A percentile compares a stretch with the other conserved stretches of the same genome.
Conservation (phyloP, 2,797 vertebrate species). For the Thalassophryne amazonica region DNA sequence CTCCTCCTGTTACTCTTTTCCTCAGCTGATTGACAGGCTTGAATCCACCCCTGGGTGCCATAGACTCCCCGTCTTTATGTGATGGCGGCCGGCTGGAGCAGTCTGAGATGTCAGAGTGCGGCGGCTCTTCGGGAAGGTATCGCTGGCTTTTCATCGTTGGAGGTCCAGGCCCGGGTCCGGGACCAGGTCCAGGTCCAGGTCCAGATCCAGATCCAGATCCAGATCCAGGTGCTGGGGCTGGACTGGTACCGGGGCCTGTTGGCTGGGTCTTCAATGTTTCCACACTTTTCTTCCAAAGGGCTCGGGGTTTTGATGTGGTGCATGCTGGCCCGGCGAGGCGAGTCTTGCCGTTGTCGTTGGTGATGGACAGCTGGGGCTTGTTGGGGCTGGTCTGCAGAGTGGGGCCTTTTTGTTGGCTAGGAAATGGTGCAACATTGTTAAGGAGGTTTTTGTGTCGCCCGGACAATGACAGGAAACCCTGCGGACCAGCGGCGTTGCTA, state of each 20-base stretch:
- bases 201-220: too few relatives aligned
- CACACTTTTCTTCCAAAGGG: slow-evolving; percentile 95
- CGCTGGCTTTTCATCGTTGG: slow-evolving; percentile 87
- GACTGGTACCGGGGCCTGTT: slow-evolving; percentile 62
- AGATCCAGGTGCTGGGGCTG: slow-evolving; percentile 72
- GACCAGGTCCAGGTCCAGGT: slow-evolving; percentile 68
- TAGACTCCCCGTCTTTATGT: slow-evolving; percentile 85
- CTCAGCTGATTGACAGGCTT: slow-evolving; percentile 81
- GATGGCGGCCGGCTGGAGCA: slow-evolving; percentile 86
- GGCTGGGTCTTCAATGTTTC: slow-evolving; percentile 87
- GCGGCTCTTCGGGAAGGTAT: slow-evolving; percentile 91
- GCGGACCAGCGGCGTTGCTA: slow-evolving; percentile 87
- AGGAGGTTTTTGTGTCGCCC: slow-evolving; percentile 93
- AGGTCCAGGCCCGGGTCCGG: slow-evolving; percentile 72
- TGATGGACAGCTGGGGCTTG: slow-evolving; percentile 88
- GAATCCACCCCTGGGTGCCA: slow-evolving; percentile 67
- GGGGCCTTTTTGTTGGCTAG: slow-evolving; percentile 76
- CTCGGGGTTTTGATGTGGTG: slow-evolving; percentile 85
- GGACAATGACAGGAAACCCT: slow-evolving; percentile 82
- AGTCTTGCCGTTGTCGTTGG: slow-evolving; percentile 75
- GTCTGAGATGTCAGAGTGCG: slow-evolving; percentile 91
- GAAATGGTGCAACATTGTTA: slow-evolving; percentile 90
- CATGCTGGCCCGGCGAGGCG: slow-evolving; percentile 63
- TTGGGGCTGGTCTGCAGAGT: slow-evolving; percentile 84
- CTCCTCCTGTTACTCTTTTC: slow-evolving; percentile 86